Conservation (phyloP, 2,797 vertebrate genomes). For the Eremophila alpestris region DNA sequence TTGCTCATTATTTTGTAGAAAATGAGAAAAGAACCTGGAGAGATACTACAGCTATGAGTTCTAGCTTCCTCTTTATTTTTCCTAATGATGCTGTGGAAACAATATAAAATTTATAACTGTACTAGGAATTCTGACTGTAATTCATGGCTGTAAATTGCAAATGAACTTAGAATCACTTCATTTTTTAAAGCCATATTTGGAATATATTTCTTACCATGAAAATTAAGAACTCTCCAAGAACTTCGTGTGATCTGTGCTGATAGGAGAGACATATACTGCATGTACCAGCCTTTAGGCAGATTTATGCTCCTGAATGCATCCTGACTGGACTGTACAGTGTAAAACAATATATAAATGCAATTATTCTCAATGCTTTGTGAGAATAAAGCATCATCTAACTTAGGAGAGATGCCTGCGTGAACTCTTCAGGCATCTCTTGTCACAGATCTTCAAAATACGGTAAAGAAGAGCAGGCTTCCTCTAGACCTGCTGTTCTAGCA, state of each 20-base stretch:
- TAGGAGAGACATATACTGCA: neutral
- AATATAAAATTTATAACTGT: neutral
- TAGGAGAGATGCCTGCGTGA: neutral
- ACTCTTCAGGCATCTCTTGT: neutral
- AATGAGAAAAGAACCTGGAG: neutral
- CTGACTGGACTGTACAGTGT: neutral
- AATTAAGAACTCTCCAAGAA: neutral
- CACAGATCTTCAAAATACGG: neutral
- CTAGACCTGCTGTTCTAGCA: neutral
- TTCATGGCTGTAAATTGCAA: neutral
- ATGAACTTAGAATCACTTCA: neutral
- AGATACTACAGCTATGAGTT: neutral
- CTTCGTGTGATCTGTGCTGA: neutral
- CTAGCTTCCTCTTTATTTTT: neutral
- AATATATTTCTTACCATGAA: neutral
- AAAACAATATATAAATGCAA: neutral
- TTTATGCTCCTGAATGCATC: neutral
- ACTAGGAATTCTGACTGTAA: neutral
- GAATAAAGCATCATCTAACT: neutral
- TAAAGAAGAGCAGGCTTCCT: neutral
- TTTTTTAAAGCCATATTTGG: neutral
- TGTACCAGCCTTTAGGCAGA: neutral
- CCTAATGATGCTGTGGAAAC: neutral
- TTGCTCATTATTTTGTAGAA: neutral
- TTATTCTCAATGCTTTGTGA: neutral